Base-by-base conservation (phyloP, 2,113 vertebrate species). In the Gymnocephalus cernua region DNA sequence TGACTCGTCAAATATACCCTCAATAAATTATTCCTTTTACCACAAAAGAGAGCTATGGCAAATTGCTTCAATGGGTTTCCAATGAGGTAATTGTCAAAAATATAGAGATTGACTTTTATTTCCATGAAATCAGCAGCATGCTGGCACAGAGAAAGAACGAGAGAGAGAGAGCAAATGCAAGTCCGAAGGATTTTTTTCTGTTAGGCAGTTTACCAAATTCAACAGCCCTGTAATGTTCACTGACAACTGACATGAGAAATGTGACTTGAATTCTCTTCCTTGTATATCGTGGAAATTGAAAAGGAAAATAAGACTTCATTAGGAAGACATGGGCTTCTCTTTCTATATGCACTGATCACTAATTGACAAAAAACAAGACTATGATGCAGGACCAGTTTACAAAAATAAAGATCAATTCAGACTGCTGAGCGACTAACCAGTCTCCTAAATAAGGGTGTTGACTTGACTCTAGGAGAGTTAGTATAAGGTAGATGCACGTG, bases 21-120 rank as follows among this genome's bases (percentile, higher is more conserved):
- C 82, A 79, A 93, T 88, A 87, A 92, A 91, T 92, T 56, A 91
- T 88, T 90, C 81, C 83, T 71, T 80, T 76, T 4, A 84, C 93
- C 93, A 89, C 91, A 91, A 89, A 86, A 94, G 85, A 90, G 80
- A 81, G 89, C 84, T 79, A 78, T 77, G 86, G 90, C 91, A 89
- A 94, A 93, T 91, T 80, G 88, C 87, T 93, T 92, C 88, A 93
- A 89, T 86, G 87, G 91, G 80, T 94, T 94, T 95, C 93, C 93
- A 94, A 85, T 94, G 93, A 94, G 87, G 91, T 93, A 92, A 95
- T 91, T 79, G 87, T 90, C 82, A 87, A 77, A 85, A 91, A 92
- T 91, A 92, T 86, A 92, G 88, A 92, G 88, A 88, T 86, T 68
- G 85, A 85, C 84, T 87, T 93, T 66, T 89, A 41, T 94, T 94